phyloP scores from a whole-genome alignment of 2,888 invertebrate genomes.

The Linnaemya vulpina region DNA sequence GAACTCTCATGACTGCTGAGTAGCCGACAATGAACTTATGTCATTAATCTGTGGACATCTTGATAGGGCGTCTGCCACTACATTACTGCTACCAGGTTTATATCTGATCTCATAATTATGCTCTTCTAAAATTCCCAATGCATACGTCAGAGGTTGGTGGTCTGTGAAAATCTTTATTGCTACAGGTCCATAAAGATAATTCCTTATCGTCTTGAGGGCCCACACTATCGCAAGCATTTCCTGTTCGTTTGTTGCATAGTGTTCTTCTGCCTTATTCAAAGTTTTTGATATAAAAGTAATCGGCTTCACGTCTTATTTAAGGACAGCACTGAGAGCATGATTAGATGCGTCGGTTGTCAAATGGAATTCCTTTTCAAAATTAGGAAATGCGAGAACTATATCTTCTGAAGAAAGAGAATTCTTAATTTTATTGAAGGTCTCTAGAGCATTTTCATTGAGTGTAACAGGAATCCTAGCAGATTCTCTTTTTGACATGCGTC shows the following conservation, averaged over 20 bases:
- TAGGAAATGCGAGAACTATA: constrained; percentile 25
- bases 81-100: constrained; percentile 24
- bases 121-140: constrained; percentile 24
- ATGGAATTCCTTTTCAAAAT: constrained; percentile 42
- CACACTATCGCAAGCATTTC: no score
- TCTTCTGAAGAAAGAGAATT: constrained; percentile 14
- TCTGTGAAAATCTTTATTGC: no score
- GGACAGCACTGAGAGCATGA: constrained; percentile 27
- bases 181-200: no score
- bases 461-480: not conserved
- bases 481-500: constrained; percentile 13
- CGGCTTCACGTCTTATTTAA: constrained; percentile 42
- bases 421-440: constrained; percentile 17
- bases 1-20: constrained; percentile 8
- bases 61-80: constrained; percentile 13
- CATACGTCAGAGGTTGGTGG: no score
- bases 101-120: constrained; percentile 47
- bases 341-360: constrained; percentile 38
- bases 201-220: no score
- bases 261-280: constrained; percentile 56
- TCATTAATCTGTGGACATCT: not conserved
- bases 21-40: constrained; percentile 10
- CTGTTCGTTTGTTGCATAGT: no score
- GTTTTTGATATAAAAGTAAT: constrained; percentile 56
- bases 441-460: constrained; percentile 2